Conservation (phyloP, 2,797 vertebrate genomes). For the Etheostoma nigrum region DNA sequence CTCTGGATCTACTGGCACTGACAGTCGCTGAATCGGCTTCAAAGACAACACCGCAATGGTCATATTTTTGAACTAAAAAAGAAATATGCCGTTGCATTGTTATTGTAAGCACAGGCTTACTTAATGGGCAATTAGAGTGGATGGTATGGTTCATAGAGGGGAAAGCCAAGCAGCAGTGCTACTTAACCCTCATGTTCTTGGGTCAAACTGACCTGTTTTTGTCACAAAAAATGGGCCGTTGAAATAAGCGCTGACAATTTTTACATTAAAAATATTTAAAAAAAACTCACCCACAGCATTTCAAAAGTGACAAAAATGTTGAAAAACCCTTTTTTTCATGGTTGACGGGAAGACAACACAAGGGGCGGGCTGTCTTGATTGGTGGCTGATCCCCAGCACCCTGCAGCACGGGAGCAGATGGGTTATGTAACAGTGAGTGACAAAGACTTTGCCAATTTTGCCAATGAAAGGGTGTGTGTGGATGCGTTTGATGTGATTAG, state of each 20-base stretch:
- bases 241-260: no score
- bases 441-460: constrained; percentile 51
- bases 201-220: no score
- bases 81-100: constrained; percentile 26
- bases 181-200: constrained; percentile 2
- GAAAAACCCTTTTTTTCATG: no score
- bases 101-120: constrained; percentile 23
- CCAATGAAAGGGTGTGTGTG: constrained; percentile 18
- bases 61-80: constrained; percentile 16
- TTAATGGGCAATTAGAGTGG: constrained; percentile 19
- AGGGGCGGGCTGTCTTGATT: constrained; percentile 34
- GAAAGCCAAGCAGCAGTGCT: constrained; percentile 5
- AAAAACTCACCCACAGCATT: no score
- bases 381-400: constrained; percentile 55
- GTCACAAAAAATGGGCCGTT: no score
- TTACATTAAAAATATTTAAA: no score
- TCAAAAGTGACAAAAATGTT: no score
- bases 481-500: constrained; percentile 53
- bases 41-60: constrained; percentile 36
- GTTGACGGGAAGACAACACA: no score
- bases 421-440: constrained; percentile 69
- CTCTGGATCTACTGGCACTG: constrained; percentile 55
- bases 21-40: constrained; percentile 27
- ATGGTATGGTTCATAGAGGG: constrained; percentile 12
- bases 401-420: constrained; percentile 64